Conservation (phyloP, 2,113 vertebrate genomes). For the Tupaia tana region DNA sequence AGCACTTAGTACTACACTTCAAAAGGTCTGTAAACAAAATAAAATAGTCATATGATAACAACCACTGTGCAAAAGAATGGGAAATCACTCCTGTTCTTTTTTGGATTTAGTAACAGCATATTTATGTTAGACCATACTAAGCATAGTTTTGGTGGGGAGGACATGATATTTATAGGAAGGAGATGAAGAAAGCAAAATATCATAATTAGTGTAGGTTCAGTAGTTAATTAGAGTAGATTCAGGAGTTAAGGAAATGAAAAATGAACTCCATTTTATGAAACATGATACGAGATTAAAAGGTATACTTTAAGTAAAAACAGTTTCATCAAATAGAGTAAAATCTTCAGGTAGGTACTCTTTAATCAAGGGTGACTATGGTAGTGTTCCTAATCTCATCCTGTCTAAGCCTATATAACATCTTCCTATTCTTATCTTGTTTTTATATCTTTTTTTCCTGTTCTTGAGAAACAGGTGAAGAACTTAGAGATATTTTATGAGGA, state of each 20-base stretch:
- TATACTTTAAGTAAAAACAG: neutral
- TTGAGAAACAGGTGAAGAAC: neutral
- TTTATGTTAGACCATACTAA: neutral
- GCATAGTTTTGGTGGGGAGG: neutral
- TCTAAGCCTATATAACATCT: neutral
- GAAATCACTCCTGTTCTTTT: neutral
- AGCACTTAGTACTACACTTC: neutral
- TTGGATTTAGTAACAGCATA: neutral
- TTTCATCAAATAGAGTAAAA: neutral
- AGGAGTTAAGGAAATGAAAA: conserved; percentile 38
- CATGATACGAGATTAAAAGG: neutral
- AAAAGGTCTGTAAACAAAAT: conserved; percentile 19
- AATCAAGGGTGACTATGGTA: neutral
- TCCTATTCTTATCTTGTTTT: neutral
- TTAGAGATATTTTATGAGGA: neutral
- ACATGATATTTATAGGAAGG: neutral
- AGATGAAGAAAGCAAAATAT: neutral
- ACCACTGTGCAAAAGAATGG: neutral
- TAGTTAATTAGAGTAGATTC: neutral
- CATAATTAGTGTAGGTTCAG: too few relatives aligned
- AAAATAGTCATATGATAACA: conserved; percentile 31
- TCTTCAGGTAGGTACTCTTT: neutral
- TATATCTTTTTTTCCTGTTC: too few relatives aligned
- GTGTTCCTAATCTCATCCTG: neutral
- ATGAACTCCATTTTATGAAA: neutral